Base-by-base conservation (phyloP, 2,888 invertebrate species). In the Brenthis ino region DNA sequence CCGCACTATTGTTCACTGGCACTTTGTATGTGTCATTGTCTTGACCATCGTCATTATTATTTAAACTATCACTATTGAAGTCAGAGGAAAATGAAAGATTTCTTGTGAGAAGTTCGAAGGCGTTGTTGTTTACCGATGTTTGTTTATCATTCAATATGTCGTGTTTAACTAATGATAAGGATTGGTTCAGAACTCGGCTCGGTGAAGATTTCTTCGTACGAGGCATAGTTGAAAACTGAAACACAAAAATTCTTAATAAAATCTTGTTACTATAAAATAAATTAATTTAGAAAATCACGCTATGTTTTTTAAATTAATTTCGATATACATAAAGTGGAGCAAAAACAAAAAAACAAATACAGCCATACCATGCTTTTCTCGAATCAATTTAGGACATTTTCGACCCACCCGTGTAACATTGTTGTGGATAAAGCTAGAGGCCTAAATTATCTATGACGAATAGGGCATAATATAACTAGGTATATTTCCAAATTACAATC, bases 221-320 rank as follows among this genome's bases (percentile, higher is more conserved):
- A 47, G 94, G 94, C 93, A 95, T 94, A 66, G 95, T 95, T 69
- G 94, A 94, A 82, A 94, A 94, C 95, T 95, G 86, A 12, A 84
- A 92, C 79, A 73, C 71, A 37, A 54, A 54, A 58, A 12, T 14
- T 28, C n/a, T 37, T 24, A 11, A 47, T 11, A 33, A 33, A 14
- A 55, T 28, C 1, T n/a, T 43, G 11, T 20, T 14, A 33, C 12
- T 8, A 16, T 14, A 8, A 28, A 20, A 33, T 48, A 57, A 57
- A 13, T 33, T 28, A 24, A 50, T 51, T 60, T 11, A 33, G 1
- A 5, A n/a, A 13, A n/a, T 5, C 3, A 50, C n/a, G 4, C 14
- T 55, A 12, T 37, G 11, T 12, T 16, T 37, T 37, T 37, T 37
- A 37, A 37, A 6, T 37, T 11, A 8, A 43, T 43, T 43, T 8